Evolutionary conservation across 2,888 invertebrate genomes (phyloP), one percentile per base, ranked within the genome.

Genomic region (Psylliodes chrysocephalus): DNA sequence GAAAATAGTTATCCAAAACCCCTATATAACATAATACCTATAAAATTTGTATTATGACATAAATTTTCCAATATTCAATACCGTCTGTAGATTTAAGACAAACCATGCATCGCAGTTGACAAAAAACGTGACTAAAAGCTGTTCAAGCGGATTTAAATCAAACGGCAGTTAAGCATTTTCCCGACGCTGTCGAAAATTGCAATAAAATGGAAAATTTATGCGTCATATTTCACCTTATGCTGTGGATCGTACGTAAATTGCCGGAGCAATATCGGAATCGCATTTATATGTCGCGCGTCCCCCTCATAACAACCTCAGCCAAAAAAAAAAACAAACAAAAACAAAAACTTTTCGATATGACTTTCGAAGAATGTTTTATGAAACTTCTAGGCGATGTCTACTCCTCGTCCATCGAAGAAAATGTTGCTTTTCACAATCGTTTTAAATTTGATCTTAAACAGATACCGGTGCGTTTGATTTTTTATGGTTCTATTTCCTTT

Each of bases 321-420:
- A n/a, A 22, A 22, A 46, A 44, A 28, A 35, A 44, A 38, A 66
- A 49, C 59, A 63, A n/a, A 22, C 10, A 46, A 44, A 28, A 35
- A 44, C 28, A 66, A 49, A 54, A 63, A 51, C 59, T 60, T 65
- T 54, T 44, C 60, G 51, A 52, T 52, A 60, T 54, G 53, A 63
- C 42, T 28, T 53, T 60, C 35, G 28, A 42, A 42, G 51, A 44
- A 66, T 63, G 56, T 51, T 63, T 63, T 33, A 53, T 53, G 53
- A 40, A 63, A 62, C 52, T 63, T 60, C 42, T 28, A 63, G 60
- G 60, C 60, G 44, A 17, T 56, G 49, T 52, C 51, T 51, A 52
- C n/a, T 15, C n/a, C 33, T 30, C 5, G 35, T 17, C 5, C 25
- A 14, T n/a, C 46, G 14, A n/a, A n/a, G n/a, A 22, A 46, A 46